phyloP scores from a whole-genome alignment of 92 coral and sea anemone genomes.

The Epizoanthus ramosus region DNA sequence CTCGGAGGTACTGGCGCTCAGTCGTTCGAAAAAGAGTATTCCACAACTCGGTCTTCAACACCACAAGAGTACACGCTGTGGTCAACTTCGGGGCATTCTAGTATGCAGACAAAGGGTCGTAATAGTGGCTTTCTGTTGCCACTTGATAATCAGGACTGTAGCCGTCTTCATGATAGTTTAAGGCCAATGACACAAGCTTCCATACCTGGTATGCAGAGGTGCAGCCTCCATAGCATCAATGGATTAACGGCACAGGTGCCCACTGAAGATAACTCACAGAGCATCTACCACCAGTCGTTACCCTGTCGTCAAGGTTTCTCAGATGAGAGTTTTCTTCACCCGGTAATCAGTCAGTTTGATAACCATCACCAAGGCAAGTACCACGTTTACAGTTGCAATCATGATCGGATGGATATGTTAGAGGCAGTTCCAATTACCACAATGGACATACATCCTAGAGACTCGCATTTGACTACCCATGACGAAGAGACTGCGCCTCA shows the following conservation, averaged over 20 bases:
- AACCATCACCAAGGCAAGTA: background rate
- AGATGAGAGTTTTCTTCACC: background rate
- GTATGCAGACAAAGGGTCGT: background rate
- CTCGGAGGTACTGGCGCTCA: background rate
- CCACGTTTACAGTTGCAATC: background rate
- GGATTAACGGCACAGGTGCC: too few species aligned
- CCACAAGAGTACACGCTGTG: background rate
- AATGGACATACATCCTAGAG: background rate
- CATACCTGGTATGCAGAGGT: too few species aligned
- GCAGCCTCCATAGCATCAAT: too few species aligned
- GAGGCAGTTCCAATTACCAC: background rate
- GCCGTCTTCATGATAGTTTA: background rate
- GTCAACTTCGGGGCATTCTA: background rate
- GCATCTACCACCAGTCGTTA: background rate
- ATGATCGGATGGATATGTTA: background rate
- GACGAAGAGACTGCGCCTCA: background rate
- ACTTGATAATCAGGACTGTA: background rate
- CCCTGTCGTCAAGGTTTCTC: background rate
- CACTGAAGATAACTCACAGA: too few species aligned
- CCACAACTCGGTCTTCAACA: background rate
- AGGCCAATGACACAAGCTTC: background rate
- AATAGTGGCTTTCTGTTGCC: background rate
- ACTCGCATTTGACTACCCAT: background rate
- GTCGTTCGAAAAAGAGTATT: background rate
- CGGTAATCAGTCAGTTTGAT: background rate